Evolutionary conservation across 1,140 invertebrate genomes (phyloP).

Genomic region (Caenorhabditis tropicalis): DNA sequence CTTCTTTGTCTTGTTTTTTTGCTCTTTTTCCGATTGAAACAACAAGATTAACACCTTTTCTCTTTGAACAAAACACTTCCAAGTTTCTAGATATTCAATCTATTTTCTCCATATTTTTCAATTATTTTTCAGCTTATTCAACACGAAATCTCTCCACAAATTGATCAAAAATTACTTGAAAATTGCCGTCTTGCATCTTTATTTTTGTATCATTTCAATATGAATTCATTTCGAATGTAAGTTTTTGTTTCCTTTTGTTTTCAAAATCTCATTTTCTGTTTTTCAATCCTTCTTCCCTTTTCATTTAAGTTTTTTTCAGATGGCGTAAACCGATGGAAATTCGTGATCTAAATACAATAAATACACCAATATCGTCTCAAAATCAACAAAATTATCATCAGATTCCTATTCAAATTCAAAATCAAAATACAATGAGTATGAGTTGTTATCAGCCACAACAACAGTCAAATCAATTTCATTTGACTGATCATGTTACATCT

Average conservation of each 20-base stretch:
- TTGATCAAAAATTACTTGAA: background rate
- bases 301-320: background rate
- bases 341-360: background rate
- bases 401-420: slow-evolving; percentile 28
- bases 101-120: background rate
- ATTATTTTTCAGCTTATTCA: slow-evolving; percentile 27
- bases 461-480: background rate
- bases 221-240: slow-evolving; percentile 32
- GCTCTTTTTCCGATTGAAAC: slow-evolving; percentile 2
- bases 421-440: background rate
- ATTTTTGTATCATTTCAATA: slow-evolving; percentile 36
- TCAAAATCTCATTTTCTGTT: no score
- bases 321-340: slow-evolving; percentile 44
- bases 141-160: slow-evolving; percentile 27
- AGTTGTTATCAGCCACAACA: background rate
- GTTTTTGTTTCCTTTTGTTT: background rate
- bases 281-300: no score
- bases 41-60: slow-evolving; percentile 28
- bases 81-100: background rate
- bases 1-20: background rate
- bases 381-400: background rate
- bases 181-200: background rate
- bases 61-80: background rate
- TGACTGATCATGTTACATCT: background rate
- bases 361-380: background rate